Percentiles rank a stretch among this genome's conserved stretches.
These are phyloP conservation scores for Lordiphosa clarofinis DNA, from an alignment of 1,140 invertebrate species.

Conservation along the genomic window DNA sequence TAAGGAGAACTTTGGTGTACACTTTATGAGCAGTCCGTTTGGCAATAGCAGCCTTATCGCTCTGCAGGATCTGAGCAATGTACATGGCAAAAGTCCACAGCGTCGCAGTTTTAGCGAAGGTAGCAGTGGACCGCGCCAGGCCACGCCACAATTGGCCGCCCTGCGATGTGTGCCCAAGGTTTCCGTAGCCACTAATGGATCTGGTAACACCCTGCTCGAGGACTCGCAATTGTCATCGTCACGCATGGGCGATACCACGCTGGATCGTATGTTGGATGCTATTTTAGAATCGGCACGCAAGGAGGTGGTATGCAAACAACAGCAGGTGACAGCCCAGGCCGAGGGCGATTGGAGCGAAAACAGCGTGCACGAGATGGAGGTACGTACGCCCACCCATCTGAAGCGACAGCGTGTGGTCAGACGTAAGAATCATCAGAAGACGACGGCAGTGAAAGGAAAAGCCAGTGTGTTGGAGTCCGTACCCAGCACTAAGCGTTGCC, in stretches of 20 bases:
- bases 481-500: conserved; percentile 67
- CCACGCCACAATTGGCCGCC: conserved; percentile 56
- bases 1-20: conserved; percentile 73
- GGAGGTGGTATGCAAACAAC: conserved; percentile 53
- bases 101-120: conserved; percentile 58
- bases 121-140: conserved; percentile 60
- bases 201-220: conserved; percentile 28
- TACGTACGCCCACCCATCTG: conserved; percentile 71
- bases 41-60: conserved; percentile 72
- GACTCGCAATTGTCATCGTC: conserved; percentile 71
- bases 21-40: conserved; percentile 72
- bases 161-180: conserved; percentile 42
- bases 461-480: conserved; percentile 25
- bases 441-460: neutral
- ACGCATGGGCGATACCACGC: conserved; percentile 74
- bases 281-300: conserved; percentile 75
- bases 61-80: conserved; percentile 72
- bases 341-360: conserved; percentile 60
- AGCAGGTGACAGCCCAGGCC: neutral
- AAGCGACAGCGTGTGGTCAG: conserved; percentile 76
- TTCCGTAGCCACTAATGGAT: neutral
- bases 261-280: conserved; percentile 77
- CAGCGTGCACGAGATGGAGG: conserved; percentile 77
- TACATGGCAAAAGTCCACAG: conserved; percentile 70
- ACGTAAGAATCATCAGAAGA: conserved; percentile 66